Percentiles rank a stretch among this genome's conserved stretches.
phyloP scores from a whole-genome alignment of 2,797 vertebrate species.

The Karalla daura region DNA sequence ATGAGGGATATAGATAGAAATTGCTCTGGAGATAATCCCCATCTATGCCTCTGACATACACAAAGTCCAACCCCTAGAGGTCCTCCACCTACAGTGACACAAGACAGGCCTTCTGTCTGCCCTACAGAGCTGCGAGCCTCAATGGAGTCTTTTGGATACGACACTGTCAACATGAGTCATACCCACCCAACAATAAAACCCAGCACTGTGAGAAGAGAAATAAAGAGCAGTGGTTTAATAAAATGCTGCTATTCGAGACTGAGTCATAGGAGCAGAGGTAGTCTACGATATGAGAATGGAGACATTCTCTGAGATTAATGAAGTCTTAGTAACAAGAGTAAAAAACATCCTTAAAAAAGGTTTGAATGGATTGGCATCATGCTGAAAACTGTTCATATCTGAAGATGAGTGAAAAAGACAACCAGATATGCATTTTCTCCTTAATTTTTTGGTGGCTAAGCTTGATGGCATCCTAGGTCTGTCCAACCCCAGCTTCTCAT shows the following conservation, averaged over 20 bases:
- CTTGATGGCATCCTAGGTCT: conserved; percentile 87
- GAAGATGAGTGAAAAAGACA: neutral
- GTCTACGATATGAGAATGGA: neutral
- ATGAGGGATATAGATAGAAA: neutral
- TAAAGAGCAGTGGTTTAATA: neutral
- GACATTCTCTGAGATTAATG: neutral
- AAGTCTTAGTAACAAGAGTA: neutral
- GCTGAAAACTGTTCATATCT: neutral
- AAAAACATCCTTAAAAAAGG: neutral
- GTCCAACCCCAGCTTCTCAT: conserved; percentile 75
- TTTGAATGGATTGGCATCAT: neutral
- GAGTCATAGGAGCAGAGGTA: neutral
- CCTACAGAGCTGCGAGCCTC: conserved; percentile 81
- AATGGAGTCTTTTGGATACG: conserved; percentile 76
- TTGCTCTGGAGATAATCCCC: conserved; percentile 14
- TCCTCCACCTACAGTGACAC: conserved; percentile 76
- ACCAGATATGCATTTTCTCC: too few relatives aligned
- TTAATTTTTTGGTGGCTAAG: conserved; percentile 76
- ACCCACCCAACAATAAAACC: too few relatives aligned
- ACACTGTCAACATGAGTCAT: conserved; percentile 82
- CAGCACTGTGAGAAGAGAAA: too few relatives aligned
- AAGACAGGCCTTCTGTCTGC: conserved; percentile 63
- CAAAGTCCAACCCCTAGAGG: conserved; percentile 72
- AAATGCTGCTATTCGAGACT: neutral
- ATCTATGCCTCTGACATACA: conserved; percentile 60